phyloP scores from a whole-genome alignment of 2,797 vertebrate species.

The Sebastolobus altivelis region DNA sequence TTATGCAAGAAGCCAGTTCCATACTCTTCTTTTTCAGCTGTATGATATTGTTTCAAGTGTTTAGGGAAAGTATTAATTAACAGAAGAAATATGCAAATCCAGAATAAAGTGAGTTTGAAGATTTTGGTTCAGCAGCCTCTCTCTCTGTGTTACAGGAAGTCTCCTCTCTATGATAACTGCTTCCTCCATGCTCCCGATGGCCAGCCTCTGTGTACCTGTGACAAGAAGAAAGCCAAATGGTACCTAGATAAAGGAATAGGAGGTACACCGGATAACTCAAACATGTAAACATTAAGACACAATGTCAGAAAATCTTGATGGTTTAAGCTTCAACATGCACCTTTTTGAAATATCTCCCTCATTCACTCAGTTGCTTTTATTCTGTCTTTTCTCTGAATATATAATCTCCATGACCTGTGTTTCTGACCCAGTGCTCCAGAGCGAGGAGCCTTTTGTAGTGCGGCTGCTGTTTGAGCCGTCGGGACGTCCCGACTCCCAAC shows the following conservation, averaged over 20 bases:
- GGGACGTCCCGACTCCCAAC: conserved; percentile 94
- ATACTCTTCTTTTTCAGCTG: background rate
- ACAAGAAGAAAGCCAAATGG: conserved; percentile 99
- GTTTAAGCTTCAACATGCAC: background rate
- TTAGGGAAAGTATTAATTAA: background rate
- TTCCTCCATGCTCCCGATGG: conserved; percentile 97
- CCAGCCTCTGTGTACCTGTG: conserved; percentile 97
- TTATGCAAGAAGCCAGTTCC: background rate
- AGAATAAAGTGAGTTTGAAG: too few relatives aligned
- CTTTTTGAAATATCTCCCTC: background rate
- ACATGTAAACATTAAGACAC: background rate
- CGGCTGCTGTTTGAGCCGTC: conserved; percentile 95
- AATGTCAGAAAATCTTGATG: background rate
- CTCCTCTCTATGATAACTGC: conserved; percentile 98
- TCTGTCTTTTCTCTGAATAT: background rate
- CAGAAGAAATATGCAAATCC: too few relatives aligned
- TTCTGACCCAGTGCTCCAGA: conserved; percentile 88
- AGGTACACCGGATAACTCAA: conserved; percentile 81
- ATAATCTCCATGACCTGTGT: accelerated
- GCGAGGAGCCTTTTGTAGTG: conserved; percentile 94
- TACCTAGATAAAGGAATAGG: conserved; percentile 98
- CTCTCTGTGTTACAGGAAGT: conserved; percentile 86
- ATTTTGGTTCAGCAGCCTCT: background rate
- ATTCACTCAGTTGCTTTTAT: background rate
- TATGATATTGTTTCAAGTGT: background rate